Evolutionary conservation across 2,113 vertebrate species (phyloP).

Genomic region (Gymnobelideus leadbeateri): DNA sequence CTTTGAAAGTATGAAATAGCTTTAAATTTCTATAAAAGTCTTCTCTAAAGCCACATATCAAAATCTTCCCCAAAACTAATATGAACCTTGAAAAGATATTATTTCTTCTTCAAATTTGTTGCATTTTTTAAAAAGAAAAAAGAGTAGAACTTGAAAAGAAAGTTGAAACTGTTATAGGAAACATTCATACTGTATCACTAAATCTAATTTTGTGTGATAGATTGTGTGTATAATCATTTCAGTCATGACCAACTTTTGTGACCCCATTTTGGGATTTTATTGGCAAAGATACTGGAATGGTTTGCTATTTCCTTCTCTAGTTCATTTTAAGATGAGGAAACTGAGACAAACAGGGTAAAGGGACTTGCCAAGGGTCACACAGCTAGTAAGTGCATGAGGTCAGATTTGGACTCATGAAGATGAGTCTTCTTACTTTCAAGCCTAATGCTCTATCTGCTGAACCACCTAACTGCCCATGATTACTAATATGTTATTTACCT

Average conservation of each 20-base stretch:
- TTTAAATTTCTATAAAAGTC: background rate
- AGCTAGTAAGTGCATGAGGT: background rate
- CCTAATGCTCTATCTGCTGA: background rate
- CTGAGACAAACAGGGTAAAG: background rate
- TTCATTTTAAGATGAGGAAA: background rate
- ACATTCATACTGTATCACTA: background rate
- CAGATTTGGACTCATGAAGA: background rate
- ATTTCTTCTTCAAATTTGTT: background rate
- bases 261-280: background rate
- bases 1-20: background rate
- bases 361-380: background rate
- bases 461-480: background rate
- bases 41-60: constrained; percentile 10
- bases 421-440: background rate
- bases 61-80: background rate
- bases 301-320: background rate
- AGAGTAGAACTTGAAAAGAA: background rate
- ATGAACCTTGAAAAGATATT: background rate
- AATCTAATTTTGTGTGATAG: background rate
- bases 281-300: background rate
- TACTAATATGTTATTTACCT: background rate
- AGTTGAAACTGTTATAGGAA: background rate
- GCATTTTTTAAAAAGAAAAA: background rate
- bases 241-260: background rate
- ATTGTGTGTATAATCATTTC: background rate